Base-by-base conservation (phyloP, 1,140 invertebrate species). In the Marisa cornuarietis region DNA sequence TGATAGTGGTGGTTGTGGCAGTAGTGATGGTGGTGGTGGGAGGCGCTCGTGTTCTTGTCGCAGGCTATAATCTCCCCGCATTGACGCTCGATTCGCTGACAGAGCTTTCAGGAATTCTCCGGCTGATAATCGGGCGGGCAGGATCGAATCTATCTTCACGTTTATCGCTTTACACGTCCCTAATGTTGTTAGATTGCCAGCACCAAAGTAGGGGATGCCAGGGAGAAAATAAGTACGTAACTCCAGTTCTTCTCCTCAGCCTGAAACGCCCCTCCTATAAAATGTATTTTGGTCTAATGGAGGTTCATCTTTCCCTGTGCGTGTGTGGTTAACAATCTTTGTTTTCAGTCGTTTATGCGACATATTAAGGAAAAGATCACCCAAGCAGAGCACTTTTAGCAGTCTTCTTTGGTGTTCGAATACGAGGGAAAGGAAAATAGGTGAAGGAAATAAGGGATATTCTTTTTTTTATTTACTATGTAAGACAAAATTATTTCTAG, bases 61-160 rank as follows among this genome's bases (percentile, higher is more conserved):
- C 11, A 22, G 26, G 26, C 65, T 22, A 31, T 68, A 68, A 68
- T 68, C 65, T 68, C n/a, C n/a, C n/a, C 22, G 65, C 13, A n/a
- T 68, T 68, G 65, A 68, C 65, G 65, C 22, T 31, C 26, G 22
- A 68, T 31, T 68, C 65, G 26, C n/a, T 31, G 65, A n/a, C 65
- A 68, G 22, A 13, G 14, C 26, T 68, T 31, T 68, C 22, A 68
- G 26, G 65, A 68, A n/a, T 68, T 68, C 65, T 68, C 65, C 22
- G 13, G n/a, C n/a, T 24, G 26, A 68, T 68, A 68, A 68, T n/a
- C 10, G 26, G n/a, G n/a, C 26, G n/a, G 26, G 65, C 65, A n/a
- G 54, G 65, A 68, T 68, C 65, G 65, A 68, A 68, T 68, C 65
- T 31, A 68, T 68, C 14, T 68, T 11, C n/a, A 68, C 65, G 22